Percentiles rank a stretch among this genome's conserved stretches.
Conservation (phyloP, 2,113 vertebrate genomes). For the Noturus placidus region DNA sequence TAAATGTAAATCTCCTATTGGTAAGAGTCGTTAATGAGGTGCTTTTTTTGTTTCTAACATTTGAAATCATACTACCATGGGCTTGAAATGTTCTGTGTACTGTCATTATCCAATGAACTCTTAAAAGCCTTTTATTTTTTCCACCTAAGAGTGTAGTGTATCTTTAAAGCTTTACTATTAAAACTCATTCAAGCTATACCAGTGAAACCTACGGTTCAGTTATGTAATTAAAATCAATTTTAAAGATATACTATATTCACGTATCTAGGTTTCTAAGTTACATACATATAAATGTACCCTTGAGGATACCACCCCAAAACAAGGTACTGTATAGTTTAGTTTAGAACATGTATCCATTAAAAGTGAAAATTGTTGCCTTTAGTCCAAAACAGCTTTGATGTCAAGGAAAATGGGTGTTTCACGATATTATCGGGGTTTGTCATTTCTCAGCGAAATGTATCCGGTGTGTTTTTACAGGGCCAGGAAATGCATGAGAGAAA, state of each 20-base stretch:
- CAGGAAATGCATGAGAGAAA: background rate
- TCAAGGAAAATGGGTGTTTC: slow-evolving; percentile 2
- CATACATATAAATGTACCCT: background rate
- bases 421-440: slow-evolving; percentile 15
- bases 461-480: background rate
- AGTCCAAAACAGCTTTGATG: slow-evolving; percentile 42
- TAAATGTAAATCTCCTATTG: background rate
- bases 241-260: background rate
- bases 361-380: slow-evolving; percentile 18
- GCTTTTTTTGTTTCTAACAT: background rate
- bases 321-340: background rate
- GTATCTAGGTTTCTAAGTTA: background rate
- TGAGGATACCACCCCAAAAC: background rate
- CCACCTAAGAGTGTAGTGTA: background rate
- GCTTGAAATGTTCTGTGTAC: background rate
- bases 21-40: background rate
- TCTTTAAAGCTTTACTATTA: background rate
- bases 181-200: background rate
- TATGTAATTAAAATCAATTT: background rate
- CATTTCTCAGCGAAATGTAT: slow-evolving; percentile 29
- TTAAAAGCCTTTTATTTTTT: background rate
- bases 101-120: background rate
- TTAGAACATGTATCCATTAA: slow-evolving; percentile 25
- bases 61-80: background rate
- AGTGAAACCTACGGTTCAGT: background rate